A percentile compares a stretch with the other conserved stretches of the same genome.
These are phyloP conservation scores for Thymelicus lineola DNA, from an alignment of 2,888 invertebrate genomes.

Conservation along the genomic window DNA sequence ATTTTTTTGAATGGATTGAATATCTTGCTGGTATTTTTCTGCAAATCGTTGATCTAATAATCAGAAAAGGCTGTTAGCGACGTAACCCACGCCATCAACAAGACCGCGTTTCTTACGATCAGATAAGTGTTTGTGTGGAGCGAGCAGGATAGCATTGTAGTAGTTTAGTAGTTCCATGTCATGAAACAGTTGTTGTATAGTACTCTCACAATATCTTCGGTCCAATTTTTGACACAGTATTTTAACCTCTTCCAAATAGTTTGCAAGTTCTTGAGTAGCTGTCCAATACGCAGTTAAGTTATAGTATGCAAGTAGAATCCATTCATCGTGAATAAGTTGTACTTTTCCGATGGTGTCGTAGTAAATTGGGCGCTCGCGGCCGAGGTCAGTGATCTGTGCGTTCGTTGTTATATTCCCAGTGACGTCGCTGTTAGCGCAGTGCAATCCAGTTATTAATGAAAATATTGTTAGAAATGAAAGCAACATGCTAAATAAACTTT, in stretches of 20 bases:
- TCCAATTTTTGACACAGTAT: conserved; percentile 2
- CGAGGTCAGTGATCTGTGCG: conserved; percentile 12
- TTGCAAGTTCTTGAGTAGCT: conserved; percentile 1
- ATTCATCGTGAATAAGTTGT: conserved; percentile 14
- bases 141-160: not conserved
- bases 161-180: conserved; percentile 12
- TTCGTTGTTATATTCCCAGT: not conserved
- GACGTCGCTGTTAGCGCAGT: not conserved
- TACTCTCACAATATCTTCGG: conserved; percentile 1
- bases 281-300: conserved; percentile 4
- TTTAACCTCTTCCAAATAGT: not conserved
- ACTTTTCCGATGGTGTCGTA: conserved; percentile 10
- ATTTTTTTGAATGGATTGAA: not conserved
- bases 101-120: conserved; percentile 12
- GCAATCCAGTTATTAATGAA: not conserved
- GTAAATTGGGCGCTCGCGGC: conserved; percentile 2
- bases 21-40: conserved; percentile 13
- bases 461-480: conserved; percentile 2
- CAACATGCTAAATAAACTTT: too few relatives aligned
- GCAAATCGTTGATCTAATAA: not conserved
- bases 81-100: conserved; percentile 1
- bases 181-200: conserved; percentile 11
- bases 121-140: conserved; percentile 8
- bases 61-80: not conserved
- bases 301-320: conserved; percentile 4